Conservation (phyloP, 2,888 invertebrate species). For the Limnephilus rhombicus region DNA sequence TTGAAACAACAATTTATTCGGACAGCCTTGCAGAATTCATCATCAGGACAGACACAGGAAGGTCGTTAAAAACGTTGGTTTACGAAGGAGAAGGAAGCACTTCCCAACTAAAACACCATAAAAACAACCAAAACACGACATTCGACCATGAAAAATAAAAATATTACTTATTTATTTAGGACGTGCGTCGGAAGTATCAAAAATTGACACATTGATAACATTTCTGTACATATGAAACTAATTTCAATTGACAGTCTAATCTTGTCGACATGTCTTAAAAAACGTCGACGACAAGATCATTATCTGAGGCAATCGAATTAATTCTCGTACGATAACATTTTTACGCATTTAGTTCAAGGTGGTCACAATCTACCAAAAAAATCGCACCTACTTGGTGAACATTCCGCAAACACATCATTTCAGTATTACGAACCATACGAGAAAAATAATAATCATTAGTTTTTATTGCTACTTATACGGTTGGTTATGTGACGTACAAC, state of each 20-base stretch:
- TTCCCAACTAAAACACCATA: background rate
- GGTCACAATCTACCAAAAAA: background rate
- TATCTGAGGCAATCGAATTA: background rate
- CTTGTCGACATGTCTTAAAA: background rate
- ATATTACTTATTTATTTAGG: background rate
- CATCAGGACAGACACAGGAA: too few species aligned
- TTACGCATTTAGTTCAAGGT: constrained; percentile 13
- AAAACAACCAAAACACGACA: background rate
- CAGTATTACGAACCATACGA: background rate
- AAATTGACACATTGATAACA: background rate
- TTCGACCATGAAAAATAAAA: background rate
- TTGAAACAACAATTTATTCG: too few species aligned
- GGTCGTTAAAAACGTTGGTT: too few species aligned
- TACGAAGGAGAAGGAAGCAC: too few species aligned
- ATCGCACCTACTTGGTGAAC: background rate
- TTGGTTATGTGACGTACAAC: background rate
- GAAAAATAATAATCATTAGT: background rate
- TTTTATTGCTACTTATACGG: background rate
- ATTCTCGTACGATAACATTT: background rate
- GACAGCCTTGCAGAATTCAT: too few species aligned
- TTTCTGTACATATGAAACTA: background rate
- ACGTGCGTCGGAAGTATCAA: background rate
- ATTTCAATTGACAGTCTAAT: background rate
- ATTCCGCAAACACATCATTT: background rate
- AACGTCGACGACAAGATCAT: background rate